Conservation (phyloP, 2,797 vertebrate genomes). For the Nothura maculosa region DNA sequence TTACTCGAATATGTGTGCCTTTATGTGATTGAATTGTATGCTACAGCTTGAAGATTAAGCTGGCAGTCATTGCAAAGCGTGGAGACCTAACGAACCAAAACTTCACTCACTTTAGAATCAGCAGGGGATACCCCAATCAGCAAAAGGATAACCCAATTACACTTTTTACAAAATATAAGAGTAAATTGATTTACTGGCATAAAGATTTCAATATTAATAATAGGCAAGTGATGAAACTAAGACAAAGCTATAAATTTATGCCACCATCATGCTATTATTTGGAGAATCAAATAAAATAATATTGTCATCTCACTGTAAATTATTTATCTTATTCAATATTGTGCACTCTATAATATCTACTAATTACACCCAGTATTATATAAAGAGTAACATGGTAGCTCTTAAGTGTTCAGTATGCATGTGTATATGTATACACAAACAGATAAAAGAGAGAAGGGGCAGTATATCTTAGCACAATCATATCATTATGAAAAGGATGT, state of each 20-base stretch:
- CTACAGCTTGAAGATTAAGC: background rate
- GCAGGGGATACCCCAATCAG: no score
- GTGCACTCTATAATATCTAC: background rate
- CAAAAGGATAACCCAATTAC: background rate
- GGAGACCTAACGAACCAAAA: background rate
- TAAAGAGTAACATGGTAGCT: background rate
- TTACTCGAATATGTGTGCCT: background rate
- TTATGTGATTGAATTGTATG: background rate
- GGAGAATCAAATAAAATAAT: background rate
- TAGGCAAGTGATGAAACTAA: background rate
- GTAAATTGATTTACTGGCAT: background rate
- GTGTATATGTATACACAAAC: background rate
- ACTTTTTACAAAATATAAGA: background rate
- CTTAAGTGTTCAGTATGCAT: background rate
- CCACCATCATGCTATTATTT: background rate
- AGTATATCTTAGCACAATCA: background rate
- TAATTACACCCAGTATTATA: background rate
- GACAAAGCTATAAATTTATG: background rate
- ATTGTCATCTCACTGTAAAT: background rate
- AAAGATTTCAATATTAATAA: background rate
- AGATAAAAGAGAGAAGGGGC: background rate
- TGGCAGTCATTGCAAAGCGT: background rate
- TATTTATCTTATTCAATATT: background rate
- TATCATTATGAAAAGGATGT: constrained; percentile 9
- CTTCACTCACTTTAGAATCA: background rate